A percentile compares a stretch with the other conserved stretches of the same genome.
phyloP scores from a whole-genome alignment of 2,113 vertebrate genomes.

The Actenoides hombroni region DNA sequence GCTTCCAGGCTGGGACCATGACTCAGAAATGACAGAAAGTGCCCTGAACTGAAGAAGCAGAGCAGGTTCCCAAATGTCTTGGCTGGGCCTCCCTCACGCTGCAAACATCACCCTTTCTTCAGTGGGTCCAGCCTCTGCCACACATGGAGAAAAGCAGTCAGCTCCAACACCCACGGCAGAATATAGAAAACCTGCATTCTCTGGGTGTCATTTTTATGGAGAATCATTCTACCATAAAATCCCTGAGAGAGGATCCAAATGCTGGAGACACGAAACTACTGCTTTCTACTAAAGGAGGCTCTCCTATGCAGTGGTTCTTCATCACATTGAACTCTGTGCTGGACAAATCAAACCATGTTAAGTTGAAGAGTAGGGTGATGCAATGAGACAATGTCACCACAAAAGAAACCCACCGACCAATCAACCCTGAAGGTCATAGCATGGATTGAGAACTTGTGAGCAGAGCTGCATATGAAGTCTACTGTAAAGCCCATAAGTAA shows the following conservation, averaged over 20 bases:
- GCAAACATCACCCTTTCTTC: background rate
- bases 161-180: background rate
- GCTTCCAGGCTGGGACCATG: background rate
- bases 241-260: background rate
- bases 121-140: background rate
- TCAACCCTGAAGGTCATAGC: background rate
- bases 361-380: background rate
- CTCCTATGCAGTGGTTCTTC: background rate
- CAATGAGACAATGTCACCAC: accelerated
- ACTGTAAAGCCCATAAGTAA: background rate
- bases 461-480: background rate
- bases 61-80: background rate
- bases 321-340: background rate
- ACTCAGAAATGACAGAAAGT: background rate
- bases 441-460: background rate
- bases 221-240: background rate
- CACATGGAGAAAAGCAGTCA: background rate
- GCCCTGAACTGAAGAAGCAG: background rate
- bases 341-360: background rate
- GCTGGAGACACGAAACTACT: background rate
- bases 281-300: background rate
- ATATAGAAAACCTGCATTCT: background rate
- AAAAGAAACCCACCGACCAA: background rate
- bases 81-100: background rate
- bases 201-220: background rate